phyloP scores from a whole-genome alignment of 2,113 vertebrate species.

The Mystacornis crossleyi region DNA sequence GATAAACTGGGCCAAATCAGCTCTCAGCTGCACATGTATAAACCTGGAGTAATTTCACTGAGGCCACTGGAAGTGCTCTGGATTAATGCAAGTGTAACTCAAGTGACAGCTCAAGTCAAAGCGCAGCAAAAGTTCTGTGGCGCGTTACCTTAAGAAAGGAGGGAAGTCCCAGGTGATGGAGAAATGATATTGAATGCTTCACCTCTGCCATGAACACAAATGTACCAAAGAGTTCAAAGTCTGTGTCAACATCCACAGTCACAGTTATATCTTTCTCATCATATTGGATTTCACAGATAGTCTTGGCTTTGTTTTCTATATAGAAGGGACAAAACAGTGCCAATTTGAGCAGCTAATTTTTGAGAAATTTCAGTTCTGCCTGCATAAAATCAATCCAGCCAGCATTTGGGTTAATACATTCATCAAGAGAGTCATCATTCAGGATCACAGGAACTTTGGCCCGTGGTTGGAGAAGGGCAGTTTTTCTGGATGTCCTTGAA shows the following conservation, averaged over 20 bases:
- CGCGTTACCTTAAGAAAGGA: conserved; percentile 55
- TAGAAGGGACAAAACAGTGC: not conserved
- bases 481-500: not conserved
- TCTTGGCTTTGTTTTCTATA: conserved; percentile 45
- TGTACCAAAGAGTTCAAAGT: not conserved
- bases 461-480: not conserved
- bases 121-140: not conserved
- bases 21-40: not conserved
- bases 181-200: conserved; percentile 43
- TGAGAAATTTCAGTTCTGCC: not conserved
- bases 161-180: conserved; percentile 58
- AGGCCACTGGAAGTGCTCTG: not conserved
- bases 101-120: not conserved
- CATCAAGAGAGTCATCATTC: not conserved
- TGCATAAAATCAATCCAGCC: not conserved
- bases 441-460: not conserved
- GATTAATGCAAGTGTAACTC: not conserved
- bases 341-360: not conserved
- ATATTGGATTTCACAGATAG: conserved; percentile 10
- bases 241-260: not conserved
- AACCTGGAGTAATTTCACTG: not conserved
- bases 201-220: conserved; percentile 50
- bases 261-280: conserved; percentile 22
- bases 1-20: not conserved
- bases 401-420: not conserved